These are phyloP conservation scores for Vipera ursinii DNA, from an alignment of 2,797 vertebrate species.

Conservation along the genomic window DNA sequence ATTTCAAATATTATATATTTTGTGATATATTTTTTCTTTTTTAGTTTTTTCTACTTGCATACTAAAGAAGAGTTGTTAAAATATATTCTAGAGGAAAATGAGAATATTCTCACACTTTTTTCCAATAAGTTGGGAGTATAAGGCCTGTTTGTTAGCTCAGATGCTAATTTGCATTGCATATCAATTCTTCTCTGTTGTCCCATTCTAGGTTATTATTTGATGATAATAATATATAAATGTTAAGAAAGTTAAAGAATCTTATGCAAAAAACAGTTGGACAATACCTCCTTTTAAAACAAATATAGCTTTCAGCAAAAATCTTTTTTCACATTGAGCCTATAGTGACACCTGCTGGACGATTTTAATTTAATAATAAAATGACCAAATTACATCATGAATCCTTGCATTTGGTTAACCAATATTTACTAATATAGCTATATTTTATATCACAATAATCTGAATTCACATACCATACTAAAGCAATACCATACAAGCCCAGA, in stretches of 20 bases:
- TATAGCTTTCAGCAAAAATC: not conserved
- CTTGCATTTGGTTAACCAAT: not conserved
- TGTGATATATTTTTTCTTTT: no score
- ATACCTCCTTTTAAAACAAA: not conserved
- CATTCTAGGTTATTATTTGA: not conserved
- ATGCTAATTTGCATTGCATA: not conserved
- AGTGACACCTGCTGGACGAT: constrained; percentile 65
- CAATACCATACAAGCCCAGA: not conserved
- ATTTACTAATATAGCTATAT: not conserved
- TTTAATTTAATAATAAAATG: not conserved
- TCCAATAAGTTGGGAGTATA: not conserved
- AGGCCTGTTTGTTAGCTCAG: not conserved
- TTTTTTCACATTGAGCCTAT: constrained; percentile 22
- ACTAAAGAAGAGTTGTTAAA: not conserved
- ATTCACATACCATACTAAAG: not conserved
- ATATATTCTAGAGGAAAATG: not conserved
- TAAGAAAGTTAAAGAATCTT: not conserved
- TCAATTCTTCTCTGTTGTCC: not conserved
- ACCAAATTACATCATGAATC: not conserved
- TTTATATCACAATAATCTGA: not conserved
- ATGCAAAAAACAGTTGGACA: no score
- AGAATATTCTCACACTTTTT: not conserved
- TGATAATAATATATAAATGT: not conserved
- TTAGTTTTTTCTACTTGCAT: no score
- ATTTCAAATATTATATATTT: no score